Evolutionary conservation across 1,140 invertebrate genomes (phyloP).

Genomic region (Macrotrachela quadricornifera): DNA sequence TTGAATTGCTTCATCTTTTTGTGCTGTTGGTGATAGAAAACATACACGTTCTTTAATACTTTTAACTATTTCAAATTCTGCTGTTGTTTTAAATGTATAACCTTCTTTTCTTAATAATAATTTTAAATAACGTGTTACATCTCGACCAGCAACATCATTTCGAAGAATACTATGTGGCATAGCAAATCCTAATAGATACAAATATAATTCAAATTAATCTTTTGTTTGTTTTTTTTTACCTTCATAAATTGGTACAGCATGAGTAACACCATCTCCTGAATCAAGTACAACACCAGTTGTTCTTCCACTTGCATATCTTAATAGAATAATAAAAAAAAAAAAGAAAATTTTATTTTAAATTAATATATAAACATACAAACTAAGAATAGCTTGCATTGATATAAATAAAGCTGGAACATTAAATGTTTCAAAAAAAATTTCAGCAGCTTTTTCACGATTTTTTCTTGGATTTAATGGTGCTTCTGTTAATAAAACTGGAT

Average conservation of each 20-base stretch:
- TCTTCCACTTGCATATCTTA: slow-evolving; percentile 77
- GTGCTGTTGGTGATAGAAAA: slow-evolving; percentile 3
- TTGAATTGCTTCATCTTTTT: slow-evolving; percentile 8
- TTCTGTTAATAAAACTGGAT: slow-evolving; percentile 90
- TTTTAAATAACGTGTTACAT: slow-evolving; percentile 74
- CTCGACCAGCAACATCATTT: slow-evolving; percentile 85
- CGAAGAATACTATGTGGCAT: slow-evolving; percentile 56
- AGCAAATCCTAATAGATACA: background rate
- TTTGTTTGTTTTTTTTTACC: slow-evolving; percentile 72
- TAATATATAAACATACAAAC: slow-evolving; percentile 52
- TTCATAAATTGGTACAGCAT: slow-evolving; percentile 96
- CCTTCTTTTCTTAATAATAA: slow-evolving; percentile 86
- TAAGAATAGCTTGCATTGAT: slow-evolving; percentile 96
- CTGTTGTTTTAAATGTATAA: slow-evolving; percentile 77
- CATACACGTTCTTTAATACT: slow-evolving; percentile 59
- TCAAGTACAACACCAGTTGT: slow-evolving; percentile 94
- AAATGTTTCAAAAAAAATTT: slow-evolving; percentile 97
- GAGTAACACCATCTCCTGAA: slow-evolving; percentile 95
- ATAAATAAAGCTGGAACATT: slow-evolving; percentile 95
- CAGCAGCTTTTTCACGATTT: slow-evolving; percentile 88
- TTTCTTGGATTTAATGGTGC: slow-evolving; percentile 85
- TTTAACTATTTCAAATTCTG: slow-evolving; percentile 92
- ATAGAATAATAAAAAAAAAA: slow-evolving; percentile 9
- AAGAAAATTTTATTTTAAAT: background rate
- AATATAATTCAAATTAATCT: background rate